These are phyloP conservation scores for Mythimna lalbum DNA, from an alignment of 2,888 invertebrate species.

Conservation along the genomic window DNA sequence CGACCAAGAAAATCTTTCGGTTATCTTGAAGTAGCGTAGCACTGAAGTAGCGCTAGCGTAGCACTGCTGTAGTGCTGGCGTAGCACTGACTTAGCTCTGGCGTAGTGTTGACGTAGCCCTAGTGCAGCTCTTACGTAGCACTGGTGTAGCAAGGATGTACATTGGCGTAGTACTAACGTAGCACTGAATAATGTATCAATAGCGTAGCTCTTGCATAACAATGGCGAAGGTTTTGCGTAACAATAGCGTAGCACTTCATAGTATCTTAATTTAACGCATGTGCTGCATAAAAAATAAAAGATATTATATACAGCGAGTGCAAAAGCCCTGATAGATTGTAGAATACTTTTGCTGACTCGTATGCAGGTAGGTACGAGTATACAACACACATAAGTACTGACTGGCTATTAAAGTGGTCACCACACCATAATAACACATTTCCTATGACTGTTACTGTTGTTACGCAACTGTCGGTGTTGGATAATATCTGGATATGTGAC, in stretches of 20 bases:
- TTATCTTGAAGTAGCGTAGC: background rate
- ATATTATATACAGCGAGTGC: background rate
- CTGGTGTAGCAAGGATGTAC: background rate
- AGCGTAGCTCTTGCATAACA: background rate
- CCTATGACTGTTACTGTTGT: slow-evolving; percentile 21
- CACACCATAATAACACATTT: slow-evolving; percentile 40
- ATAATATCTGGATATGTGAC: background rate
- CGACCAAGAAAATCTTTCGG: background rate
- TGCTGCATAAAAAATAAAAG: too few relatives aligned
- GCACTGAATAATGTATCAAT: too few relatives aligned
- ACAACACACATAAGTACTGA: slow-evolving; percentile 24
- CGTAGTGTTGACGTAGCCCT: too few relatives aligned
- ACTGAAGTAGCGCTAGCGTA: too few relatives aligned
- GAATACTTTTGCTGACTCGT: too few relatives aligned
- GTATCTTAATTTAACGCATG: too few relatives aligned
- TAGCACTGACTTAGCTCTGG: background rate
- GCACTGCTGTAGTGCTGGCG: background rate
- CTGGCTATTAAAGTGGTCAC: slow-evolving; percentile 24
- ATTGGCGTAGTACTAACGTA: background rate
- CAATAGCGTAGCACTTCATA: background rate
- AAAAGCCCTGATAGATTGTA: background rate
- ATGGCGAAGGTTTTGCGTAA: background rate
- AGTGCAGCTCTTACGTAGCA: background rate
- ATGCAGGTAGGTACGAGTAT: background rate
- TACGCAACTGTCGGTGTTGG: slow-evolving; percentile 25